Evolutionary conservation across 2,797 vertebrate genomes (phyloP), one percentile per base, ranked within the genome.

Genomic region (Poeciliopsis gracilis): DNA sequence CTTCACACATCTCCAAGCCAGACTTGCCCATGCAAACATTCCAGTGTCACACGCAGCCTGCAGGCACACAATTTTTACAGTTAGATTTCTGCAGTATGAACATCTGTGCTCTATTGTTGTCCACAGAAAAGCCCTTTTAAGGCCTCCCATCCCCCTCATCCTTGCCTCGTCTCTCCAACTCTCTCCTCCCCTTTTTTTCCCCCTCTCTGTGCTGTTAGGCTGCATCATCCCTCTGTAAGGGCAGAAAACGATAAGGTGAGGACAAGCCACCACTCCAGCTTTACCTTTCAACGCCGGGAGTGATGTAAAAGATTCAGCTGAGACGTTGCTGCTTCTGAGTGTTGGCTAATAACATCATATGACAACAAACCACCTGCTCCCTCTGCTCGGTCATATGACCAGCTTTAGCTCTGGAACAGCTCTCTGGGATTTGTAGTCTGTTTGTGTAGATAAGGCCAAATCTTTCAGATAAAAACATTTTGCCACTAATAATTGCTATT

Each of bases 371-470:
- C 94, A 94, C 88, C 93, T 96, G 94, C 91, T 92, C 84, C 82
- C 61, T 41, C 77, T 80, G 77, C 73, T 61, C 73, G 81, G 89
- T 95, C 95, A 95, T 91, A 85, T 96, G 95, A 94, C 90, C 82
- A 80, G 76, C 72, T 81, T 82, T 77, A 78, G 45, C 43, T 46
- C 28, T 30, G 2, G 78, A 67, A 83, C 75, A 77, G 91, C 69
- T 81, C 63, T 85, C 83, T 96, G 95, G 95, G 95, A 95, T 74
- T 78, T 95, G 94, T 92, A 95, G 94, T 96, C 77, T 95, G 94
- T 91, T 94, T 93, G 95, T 80, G 38, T 75, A 13, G 30, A 73
- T 3, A 25, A 72, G 55, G 8, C 36, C 18, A 2, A 72, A 12
- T 13, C 33, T 25, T 38, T 33, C 11, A 33, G 20, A 45, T 30